Evolutionary conservation across 2,888 invertebrate species (phyloP), one percentile per base, ranked within the genome.

Genomic region (Schrankia costaestrigalis): DNA sequence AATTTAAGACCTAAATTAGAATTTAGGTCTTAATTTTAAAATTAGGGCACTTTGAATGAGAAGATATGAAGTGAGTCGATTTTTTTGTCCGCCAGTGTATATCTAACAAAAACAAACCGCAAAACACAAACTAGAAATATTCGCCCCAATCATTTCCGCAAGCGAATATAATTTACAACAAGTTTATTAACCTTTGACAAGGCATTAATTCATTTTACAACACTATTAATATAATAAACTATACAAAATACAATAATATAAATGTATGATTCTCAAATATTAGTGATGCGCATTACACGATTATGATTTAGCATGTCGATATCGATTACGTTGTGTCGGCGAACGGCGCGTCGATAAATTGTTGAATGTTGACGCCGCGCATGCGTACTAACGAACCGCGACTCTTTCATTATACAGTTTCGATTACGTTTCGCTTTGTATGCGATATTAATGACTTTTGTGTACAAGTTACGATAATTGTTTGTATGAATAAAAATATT

Each of bases 401-500:
- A 52, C 41, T 18, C 67, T 72, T 76, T 73, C 70, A 76, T 78
- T 75, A 46, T 71, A 67, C 59, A 51, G 66, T 64, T 66, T 77
- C 72, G 75, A 80, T 80, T 80, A 71, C 70, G 60, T 63, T 69
- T 68, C 49, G 55, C 60, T 49, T 56, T 66, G 63, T 63, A 63
- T 61, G 55, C 57, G 51, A 64, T 75, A 77, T 79, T 74, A 77
- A 81, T 77, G 71, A 76, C 64, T 72, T 78, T 78, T 71, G 72
- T 68, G 65, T 75, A 76, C 70, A 71, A 73, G 60, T 69, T 64
- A 56, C 68, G 65, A 65, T 68, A 63, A 71, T 69, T 72, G 61
- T 74, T 69, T 61, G 54, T 52, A 47, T 55, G 51, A 35, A 45
- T 58, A 60, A 59, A 56, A 58, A 54, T 46, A 46, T 54, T 43